Evolutionary conservation across 2,113 vertebrate genomes (phyloP), one percentile per base, ranked within the genome.

Genomic region (Opisthocomus hoazin): DNA sequence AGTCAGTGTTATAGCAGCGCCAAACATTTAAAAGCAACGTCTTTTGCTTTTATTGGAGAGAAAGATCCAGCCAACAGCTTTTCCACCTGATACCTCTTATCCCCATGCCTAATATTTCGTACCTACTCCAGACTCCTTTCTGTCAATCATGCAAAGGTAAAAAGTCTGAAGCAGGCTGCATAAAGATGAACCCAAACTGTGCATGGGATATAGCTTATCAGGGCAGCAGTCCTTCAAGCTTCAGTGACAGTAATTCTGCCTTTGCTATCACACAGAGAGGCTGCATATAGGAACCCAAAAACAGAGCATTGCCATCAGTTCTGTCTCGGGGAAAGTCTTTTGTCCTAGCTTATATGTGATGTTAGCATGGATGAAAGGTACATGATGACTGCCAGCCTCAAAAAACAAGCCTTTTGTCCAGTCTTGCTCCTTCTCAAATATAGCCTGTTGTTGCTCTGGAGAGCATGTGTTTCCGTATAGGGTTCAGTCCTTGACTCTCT

Each of bases 1-100:
- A 57, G 27, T 20, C 32, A 32, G 6, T 18, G 36, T 19, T 60
- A 22, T 0, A 65, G 56, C 6, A 57, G 46, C 14, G 46, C 30
- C 15, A 45, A 34, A 66, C 19, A 41, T 63, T 51, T 50, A 29
- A 78, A 65, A 61, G 5, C 58, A 76, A 26, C 18, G 36, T 36
- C 36, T 39, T 30, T 16, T 51, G 29, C 46, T 68, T 68, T 24
- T 43, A 5, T 50, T 29, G 21, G 19, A 18, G 5, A 53, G 37
- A 37, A 39, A 13, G 7, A 57, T 4, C 50, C 8, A 5, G 30
- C 30, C 60, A 27, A 4, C 0, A 1, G 21, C 16, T 64, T 36
- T 41, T 19, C 26, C 6, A n/a, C 19, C 12, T 9, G 15, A 12
- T 51, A 43, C 16, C 27, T 54, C 39, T 65, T 43, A 46, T 13